phyloP scores from a whole-genome alignment of 2,888 invertebrate species.

The Empis livida region DNA sequence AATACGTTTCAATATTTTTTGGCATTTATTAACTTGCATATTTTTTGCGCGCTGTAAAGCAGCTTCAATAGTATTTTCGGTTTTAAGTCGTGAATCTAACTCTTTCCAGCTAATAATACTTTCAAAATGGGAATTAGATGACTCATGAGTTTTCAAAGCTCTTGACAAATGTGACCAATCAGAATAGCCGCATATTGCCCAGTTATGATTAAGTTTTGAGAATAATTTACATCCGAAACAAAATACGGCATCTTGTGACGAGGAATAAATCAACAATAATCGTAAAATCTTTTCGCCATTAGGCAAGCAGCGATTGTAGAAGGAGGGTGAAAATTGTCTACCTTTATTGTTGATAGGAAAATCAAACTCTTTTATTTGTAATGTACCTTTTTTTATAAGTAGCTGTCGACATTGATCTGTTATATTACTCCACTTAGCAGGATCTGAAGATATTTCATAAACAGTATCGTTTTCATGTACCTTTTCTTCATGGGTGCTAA shows the following conservation, averaged over 20 bases:
- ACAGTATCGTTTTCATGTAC: neutral
- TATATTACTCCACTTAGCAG: neutral
- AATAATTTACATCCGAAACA: conserved; percentile 1
- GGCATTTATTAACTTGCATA: neutral
- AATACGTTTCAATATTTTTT: neutral
- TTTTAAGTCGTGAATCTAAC: neutral
- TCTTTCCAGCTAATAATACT: neutral
- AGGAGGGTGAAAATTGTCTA: neutral
- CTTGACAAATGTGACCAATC: neutral
- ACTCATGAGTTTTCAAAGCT: neutral
- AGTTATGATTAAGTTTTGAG: neutral
- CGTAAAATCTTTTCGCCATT: neutral
- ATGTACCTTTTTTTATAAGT: neutral
- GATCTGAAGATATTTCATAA: conserved; percentile 1
- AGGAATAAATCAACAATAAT: neutral
- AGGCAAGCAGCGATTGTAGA: conserved; percentile 1
- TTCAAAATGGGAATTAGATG: neutral
- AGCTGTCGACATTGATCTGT: conserved; percentile 1
- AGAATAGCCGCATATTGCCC: neutral
- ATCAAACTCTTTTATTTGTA: conserved; percentile 1
- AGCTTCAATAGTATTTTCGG: neutral
- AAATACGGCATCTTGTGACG: neutral
- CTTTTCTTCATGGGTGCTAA: neutral
- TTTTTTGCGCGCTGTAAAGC: neutral
- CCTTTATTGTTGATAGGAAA: conserved; percentile 1